A percentile compares a stretch with the other conserved stretches of the same genome.
Evolutionary conservation across 2,797 vertebrate species (phyloP).

Genomic region (Sciurus carolinensis): DNA sequence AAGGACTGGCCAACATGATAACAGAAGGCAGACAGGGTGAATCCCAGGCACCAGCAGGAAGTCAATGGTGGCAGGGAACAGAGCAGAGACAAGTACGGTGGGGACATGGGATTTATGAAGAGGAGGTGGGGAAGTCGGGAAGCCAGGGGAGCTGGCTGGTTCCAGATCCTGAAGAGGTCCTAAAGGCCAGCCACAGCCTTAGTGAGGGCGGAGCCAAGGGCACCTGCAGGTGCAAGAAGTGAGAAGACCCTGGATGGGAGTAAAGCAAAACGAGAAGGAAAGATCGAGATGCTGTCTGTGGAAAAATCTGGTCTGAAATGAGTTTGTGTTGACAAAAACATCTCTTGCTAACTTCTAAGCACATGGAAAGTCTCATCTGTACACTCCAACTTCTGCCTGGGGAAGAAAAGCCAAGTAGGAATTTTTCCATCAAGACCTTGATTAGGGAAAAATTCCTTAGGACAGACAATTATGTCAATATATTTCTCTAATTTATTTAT

Average conservation of each 20-base stretch:
- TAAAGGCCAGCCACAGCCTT: too few species aligned
- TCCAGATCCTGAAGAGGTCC: too few species aligned
- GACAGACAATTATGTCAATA: background rate
- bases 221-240: too few species aligned
- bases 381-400: background rate
- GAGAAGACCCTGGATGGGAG: too few species aligned
- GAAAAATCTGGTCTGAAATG: background rate
- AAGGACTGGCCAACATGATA: too few species aligned
- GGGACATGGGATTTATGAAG: too few species aligned
- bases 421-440: constrained; percentile 29
- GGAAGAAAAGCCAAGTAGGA: background rate
- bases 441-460: constrained; percentile 7
- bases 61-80: background rate
- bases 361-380: background rate
- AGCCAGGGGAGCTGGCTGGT: too few species aligned
- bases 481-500: constrained; percentile 53
- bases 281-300: background rate
- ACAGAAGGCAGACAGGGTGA: background rate
- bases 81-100: too few species aligned
- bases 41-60: background rate
- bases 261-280: background rate
- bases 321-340: background rate
- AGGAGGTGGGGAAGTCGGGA: background rate
- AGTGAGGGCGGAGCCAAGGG: background rate
- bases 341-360: background rate